A percentile compares a stretch with the other conserved stretches of the same genome.
Evolutionary conservation across 2,888 invertebrate genomes (phyloP).

Genomic region (Caenorhabditis imperialis): DNA sequence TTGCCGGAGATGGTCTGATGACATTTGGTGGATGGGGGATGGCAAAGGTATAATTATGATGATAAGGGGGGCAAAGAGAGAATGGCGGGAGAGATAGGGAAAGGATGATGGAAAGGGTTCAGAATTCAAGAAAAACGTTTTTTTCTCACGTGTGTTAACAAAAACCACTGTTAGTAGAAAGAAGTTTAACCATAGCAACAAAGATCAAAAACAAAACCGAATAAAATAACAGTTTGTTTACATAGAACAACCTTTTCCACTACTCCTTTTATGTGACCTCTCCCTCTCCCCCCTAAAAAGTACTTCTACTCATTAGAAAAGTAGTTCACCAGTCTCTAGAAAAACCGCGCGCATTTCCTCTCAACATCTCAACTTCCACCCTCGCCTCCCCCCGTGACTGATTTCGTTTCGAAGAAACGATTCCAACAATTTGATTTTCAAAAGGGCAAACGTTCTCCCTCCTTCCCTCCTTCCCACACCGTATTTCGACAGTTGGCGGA

Average conservation of each 20-base stretch:
- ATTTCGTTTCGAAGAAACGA: slow-evolving; percentile 33
- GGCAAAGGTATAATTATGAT: slow-evolving; percentile 39
- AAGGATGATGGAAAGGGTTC: too few relatives aligned
- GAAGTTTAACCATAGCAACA: too few relatives aligned
- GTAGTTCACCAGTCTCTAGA: slow-evolving; percentile 10
- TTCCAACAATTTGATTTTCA: neutral
- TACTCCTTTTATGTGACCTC: slow-evolving; percentile 38
- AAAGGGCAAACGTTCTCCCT: neutral
- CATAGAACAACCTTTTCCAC: slow-evolving; percentile 17
- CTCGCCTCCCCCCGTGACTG: slow-evolving; percentile 38
- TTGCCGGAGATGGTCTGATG: slow-evolving; percentile 17
- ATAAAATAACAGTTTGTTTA: slow-evolving; percentile 24
- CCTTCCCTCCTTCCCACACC: slow-evolving; percentile 22
- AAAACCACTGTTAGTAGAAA: too few relatives aligned
- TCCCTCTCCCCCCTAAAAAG: slow-evolving; percentile 22
- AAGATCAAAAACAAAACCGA: too few relatives aligned
- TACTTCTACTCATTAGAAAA: slow-evolving; percentile 38
- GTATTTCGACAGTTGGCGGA: slow-evolving; percentile 43
- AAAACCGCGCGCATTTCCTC: slow-evolving; percentile 5
- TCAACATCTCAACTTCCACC: too few relatives aligned
- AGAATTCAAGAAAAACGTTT: too few relatives aligned
- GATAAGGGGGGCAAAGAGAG: slow-evolving; percentile 1
- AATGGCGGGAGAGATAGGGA: neutral
- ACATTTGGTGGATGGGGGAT: slow-evolving; percentile 34
- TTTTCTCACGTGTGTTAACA: too few relatives aligned